Evolutionary conservation across 37 sponge, comb jelly and placozoan genomes (phyloP).

Genomic region (Geodia barretti): DNA sequence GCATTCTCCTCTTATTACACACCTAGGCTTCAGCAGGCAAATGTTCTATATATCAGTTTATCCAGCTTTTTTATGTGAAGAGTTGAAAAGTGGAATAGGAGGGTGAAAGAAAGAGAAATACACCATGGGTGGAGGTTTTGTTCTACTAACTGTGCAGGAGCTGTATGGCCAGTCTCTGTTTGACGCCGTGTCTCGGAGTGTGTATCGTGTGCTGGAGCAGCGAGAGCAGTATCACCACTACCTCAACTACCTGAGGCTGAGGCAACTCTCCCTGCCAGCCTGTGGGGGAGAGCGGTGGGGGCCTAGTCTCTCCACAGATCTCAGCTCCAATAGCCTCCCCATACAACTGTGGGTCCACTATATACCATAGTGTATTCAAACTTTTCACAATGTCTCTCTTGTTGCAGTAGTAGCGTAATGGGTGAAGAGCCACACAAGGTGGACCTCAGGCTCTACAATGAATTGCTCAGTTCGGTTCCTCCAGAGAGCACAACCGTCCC

Average conservation of each 20-base stretch:
- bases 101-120: too few species aligned
- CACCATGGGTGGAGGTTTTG: too few species aligned
- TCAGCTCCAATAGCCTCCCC: not conserved
- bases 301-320: not conserved
- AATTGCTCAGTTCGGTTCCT: slow-evolving; percentile 65
- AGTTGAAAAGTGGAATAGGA: too few species aligned
- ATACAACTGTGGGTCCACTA: too few species aligned
- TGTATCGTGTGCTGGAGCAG: slow-evolving; percentile 53
- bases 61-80: too few species aligned
- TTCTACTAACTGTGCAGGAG: slow-evolving; percentile 25
- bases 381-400: not conserved
- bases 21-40: too few species aligned
- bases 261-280: slow-evolving; percentile 2
- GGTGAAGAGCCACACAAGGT: slow-evolving; percentile 2
- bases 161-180: slow-evolving; percentile 52
- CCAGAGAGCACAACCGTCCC: slow-evolving; percentile 59
- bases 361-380: too few species aligned
- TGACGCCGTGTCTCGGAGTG: slow-evolving; percentile 33
- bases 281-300: not conserved
- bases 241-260: slow-evolving; percentile 35
- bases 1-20: too few species aligned
- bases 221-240: slow-evolving; percentile 65
- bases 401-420: not conserved
- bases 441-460: slow-evolving; percentile 67
- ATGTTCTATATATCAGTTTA: too few species aligned